Evolutionary conservation across 2,113 vertebrate genomes (phyloP).

Genomic region (Salvelinus sp.): DNA sequence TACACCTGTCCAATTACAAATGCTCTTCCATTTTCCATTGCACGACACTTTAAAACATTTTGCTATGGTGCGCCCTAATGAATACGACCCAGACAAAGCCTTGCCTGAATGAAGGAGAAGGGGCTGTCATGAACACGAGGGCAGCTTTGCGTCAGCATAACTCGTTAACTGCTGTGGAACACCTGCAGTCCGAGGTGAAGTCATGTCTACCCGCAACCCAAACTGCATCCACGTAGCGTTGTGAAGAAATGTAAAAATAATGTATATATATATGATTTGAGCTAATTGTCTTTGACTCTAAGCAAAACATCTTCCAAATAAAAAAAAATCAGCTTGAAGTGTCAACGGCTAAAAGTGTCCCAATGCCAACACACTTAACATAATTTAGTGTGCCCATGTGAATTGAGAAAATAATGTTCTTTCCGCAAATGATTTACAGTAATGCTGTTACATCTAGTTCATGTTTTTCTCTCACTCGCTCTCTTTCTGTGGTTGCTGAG

Average conservation of each 20-base stretch:
- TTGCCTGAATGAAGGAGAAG: not conserved
- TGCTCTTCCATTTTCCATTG: too few relatives aligned
- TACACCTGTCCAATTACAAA: too few relatives aligned
- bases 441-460: too few relatives aligned
- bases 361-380: not conserved
- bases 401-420: too few relatives aligned
- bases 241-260: not conserved
- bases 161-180: not conserved
- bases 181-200: conserved; percentile 25
- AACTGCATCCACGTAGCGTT: not conserved
- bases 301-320: not conserved
- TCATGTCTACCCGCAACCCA: conserved; percentile 21
- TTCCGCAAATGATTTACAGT: too few relatives aligned
- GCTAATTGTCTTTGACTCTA: not conserved
- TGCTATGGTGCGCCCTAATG: too few relatives aligned
- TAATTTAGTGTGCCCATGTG: not conserved
- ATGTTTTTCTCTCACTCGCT: conserved; percentile 24
- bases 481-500: conserved; percentile 57
- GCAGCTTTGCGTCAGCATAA: conserved; percentile 7
- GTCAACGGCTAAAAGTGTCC: not conserved
- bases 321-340: not conserved
- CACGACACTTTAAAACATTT: too few relatives aligned
- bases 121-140: not conserved
- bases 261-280: not conserved
- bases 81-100: not conserved